Evolutionary conservation across 2,888 invertebrate genomes (phyloP).

Genomic region (Omphaloscelis lunosa): DNA sequence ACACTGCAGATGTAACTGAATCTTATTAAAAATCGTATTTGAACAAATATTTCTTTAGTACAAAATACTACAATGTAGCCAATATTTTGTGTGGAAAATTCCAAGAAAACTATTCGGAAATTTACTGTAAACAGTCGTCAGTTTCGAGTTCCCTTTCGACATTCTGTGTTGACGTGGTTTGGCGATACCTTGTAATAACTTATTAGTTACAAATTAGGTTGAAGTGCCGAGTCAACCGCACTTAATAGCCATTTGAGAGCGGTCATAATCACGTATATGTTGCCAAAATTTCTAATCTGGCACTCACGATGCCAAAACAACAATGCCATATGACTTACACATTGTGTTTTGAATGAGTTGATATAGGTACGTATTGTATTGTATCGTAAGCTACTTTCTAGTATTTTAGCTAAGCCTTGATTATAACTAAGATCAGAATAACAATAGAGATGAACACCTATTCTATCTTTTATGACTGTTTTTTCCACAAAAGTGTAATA

Average conservation of each 20-base stretch:
- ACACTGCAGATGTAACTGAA: constrained; percentile 52
- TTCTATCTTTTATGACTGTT: constrained; percentile 10
- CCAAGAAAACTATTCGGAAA: constrained; percentile 3
- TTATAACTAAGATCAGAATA: constrained; percentile 5
- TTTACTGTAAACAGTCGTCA: constrained; percentile 10
- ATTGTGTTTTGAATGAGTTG: constrained; percentile 29
- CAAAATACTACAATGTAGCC: constrained; percentile 21
- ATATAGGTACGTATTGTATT: constrained; percentile 15
- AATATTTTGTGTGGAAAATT: constrained; percentile 38
- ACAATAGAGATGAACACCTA: constrained; percentile 12
- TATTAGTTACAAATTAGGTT: constrained; percentile 41
- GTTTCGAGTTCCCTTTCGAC: constrained; percentile 22
- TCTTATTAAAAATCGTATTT: constrained; percentile 35
- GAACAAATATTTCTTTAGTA: neutral
- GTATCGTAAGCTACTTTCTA: constrained; percentile 30
- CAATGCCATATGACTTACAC: constrained; percentile 50
- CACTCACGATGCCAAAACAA: constrained; percentile 52
- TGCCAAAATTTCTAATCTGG: constrained; percentile 64
- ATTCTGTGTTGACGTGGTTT: constrained; percentile 20
- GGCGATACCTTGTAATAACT: constrained; percentile 38
- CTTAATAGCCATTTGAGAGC: constrained; percentile 58
- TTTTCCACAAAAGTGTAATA: constrained; percentile 34
- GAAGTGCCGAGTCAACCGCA: constrained; percentile 55
- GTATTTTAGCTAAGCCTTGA: constrained; percentile 22
- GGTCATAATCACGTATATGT: constrained; percentile 53